A percentile compares a stretch with the other conserved stretches of the same genome.
Conservation (phyloP, 2,113 vertebrate genomes). For the Plotosus lineatus region DNA sequence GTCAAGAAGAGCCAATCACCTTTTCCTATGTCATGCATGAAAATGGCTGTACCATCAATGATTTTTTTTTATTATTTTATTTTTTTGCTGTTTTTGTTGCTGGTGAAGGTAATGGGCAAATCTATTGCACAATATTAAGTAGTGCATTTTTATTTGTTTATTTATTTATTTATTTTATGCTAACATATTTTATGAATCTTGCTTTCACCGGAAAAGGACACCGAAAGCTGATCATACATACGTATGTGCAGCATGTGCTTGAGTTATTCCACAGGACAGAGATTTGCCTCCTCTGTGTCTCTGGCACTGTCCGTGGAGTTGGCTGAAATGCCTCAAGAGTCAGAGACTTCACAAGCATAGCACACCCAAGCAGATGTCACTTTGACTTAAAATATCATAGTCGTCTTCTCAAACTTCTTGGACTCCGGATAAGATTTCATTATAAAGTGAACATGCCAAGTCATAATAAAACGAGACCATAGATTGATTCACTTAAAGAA, state of each 20-base stretch:
- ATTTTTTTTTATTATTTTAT: too few species aligned
- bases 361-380: slow-evolving; percentile 24
- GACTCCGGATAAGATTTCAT: slow-evolving; percentile 66
- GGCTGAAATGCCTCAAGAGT: slow-evolving; percentile 28
- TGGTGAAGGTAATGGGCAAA: too few species aligned
- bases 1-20: neutral
- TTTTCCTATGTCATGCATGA: neutral
- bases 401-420: neutral
- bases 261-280: slow-evolving; percentile 29
- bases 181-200: neutral
- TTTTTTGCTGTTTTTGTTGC: neutral
- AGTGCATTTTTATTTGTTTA: neutral
- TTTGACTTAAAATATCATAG: neutral
- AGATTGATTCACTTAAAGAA: neutral
- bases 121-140: neutral
- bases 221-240: slow-evolving; percentile 56
- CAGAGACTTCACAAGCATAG: slow-evolving; percentile 28
- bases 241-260: slow-evolving; percentile 36
- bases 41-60: neutral
- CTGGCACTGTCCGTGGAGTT: slow-evolving; percentile 17
- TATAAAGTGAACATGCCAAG: slow-evolving; percentile 55
- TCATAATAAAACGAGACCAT: neutral
- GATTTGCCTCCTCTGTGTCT: slow-evolving; percentile 24
- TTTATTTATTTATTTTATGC: too few species aligned
- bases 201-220: slow-evolving; percentile 41